Evolutionary conservation across 2,113 vertebrate genomes (phyloP).

Genomic region (Oplegnathus fasciatus): DNA sequence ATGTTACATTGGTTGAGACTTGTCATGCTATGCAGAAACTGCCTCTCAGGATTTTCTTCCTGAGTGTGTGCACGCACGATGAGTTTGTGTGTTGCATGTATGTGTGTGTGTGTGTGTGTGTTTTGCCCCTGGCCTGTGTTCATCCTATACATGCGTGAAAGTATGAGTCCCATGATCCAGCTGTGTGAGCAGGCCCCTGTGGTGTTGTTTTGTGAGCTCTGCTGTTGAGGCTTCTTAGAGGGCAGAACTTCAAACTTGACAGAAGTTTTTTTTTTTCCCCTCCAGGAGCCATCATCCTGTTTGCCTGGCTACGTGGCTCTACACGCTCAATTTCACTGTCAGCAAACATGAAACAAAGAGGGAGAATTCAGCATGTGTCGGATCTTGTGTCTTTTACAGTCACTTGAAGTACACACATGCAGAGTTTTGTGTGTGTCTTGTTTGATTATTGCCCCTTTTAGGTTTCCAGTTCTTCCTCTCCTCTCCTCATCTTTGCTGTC

Average conservation of each 20-base stretch:
- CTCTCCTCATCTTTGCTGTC: constrained; percentile 36
- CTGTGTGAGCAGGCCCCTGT: background rate
- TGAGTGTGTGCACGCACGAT: background rate
- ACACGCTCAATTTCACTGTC: constrained; percentile 20
- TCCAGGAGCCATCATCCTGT: constrained; percentile 12
- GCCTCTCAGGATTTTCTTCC: background rate
- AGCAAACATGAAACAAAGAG: constrained; percentile 29
- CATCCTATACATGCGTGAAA: background rate
- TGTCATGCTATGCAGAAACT: constrained; percentile 20
- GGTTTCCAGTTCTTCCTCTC: constrained; percentile 13
- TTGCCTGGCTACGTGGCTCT: constrained; percentile 46
- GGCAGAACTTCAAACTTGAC: constrained; percentile 2
- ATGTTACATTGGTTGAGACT: constrained; percentile 2
- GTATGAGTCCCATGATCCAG: constrained; percentile 8
- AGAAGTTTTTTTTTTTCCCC: too few species aligned
- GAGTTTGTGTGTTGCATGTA: background rate
- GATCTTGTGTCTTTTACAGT: background rate
- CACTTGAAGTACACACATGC: background rate
- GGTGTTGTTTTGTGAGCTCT: constrained; percentile 8
- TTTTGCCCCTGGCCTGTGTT: constrained; percentile 1
- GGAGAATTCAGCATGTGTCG: background rate
- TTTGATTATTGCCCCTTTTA: constrained; percentile 3
- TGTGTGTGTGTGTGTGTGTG: too few species aligned
- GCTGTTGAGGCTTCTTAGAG: constrained; percentile 18
- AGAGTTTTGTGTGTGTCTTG: constrained; percentile 7